Conservation (phyloP, 2,797 vertebrate genomes). For the Antennarius maculatus region DNA sequence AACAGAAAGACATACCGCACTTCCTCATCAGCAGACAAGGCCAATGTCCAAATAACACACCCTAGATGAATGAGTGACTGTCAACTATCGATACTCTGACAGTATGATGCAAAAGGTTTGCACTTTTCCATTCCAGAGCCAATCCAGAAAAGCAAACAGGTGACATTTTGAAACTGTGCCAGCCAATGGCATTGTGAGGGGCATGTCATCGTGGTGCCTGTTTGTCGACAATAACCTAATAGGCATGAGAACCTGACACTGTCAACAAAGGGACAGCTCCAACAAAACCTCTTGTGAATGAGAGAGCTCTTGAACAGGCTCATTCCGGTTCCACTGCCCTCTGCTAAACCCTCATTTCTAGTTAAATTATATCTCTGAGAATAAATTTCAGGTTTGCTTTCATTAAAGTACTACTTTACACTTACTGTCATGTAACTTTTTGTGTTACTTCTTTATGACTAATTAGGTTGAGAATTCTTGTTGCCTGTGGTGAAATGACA, state of each 20-base stretch:
- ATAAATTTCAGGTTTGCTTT: conserved; percentile 30
- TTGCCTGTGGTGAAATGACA: not conserved
- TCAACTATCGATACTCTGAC: not conserved
- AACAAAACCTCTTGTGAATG: conserved; percentile 59
- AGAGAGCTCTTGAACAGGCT: conserved; percentile 44
- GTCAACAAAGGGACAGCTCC: conserved; percentile 63
- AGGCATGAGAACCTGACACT: conserved; percentile 62
- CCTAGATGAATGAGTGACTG: not conserved
- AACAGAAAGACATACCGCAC: conserved; percentile 10
- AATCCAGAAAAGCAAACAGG: conserved; percentile 9
- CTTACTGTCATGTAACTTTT: not conserved
- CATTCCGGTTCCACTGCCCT: conserved; percentile 45
- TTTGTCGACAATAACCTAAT: conserved; percentile 59
- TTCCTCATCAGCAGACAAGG: conserved; percentile 49
- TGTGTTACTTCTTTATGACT: not conserved
- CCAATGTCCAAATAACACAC: conserved; percentile 6
- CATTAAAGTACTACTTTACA: conserved; percentile 15
- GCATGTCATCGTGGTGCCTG: conserved; percentile 34
- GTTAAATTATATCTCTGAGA: conserved; percentile 26
- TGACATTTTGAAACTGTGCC: conserved; percentile 30
- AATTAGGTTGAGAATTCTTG: not conserved
- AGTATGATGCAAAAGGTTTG: not conserved
- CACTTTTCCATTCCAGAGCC: not conserved
- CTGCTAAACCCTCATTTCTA: conserved; percentile 23
- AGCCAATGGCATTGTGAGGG: conserved; percentile 21